Evolutionary conservation across 2,113 vertebrate species (phyloP), one percentile per base, ranked within the genome.

Genomic region (Willisornis vidua): DNA sequence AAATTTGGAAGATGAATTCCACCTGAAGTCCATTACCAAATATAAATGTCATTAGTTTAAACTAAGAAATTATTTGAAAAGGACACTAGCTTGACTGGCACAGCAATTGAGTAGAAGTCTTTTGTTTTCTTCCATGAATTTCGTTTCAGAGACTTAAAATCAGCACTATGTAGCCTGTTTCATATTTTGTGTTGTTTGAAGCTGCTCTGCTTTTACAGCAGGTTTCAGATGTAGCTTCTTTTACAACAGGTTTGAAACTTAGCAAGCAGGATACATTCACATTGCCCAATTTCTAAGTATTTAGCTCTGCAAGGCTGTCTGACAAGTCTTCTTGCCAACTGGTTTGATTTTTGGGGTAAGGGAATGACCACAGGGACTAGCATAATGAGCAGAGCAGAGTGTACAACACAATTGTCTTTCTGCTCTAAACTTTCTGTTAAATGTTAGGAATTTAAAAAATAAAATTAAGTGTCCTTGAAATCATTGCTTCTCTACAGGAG

Each of bases 1-100:
- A 95, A 93, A 96, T 93, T 85, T 92, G 89, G 95, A 91, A 93
- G 81, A 96, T 89, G 70, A 93, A 96, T 96, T 95, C 91, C 89
- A 95, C 93, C 94, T 96, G 93, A 93, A 95, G 92, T 91, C 95
- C 93, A 59, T 94, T 95, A 89, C 84, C 4, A 1, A 93, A 62
- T 93, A 77, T 86, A 94, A 94, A 78, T 94, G 65, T 67, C 70
- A 91, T 97, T 96, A 92, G 51, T 90, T 88, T 88, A 86, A 92
- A 88, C 72, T 52, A 62, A 43, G 35, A 35, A 67, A 49, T 67
- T 86, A 67, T 77, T 93, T 83, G 77, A 39, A 95, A 90, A 95
- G 80, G 73, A 59, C 86, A 66, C 59, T 72, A 39, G 43, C 37
- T 91, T 86, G 46, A 85, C 67, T 92, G 24, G 67, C 52, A 29